Base-by-base conservation (phyloP, 1,140 invertebrate genomes). In the Tyrophagus putrescentiae region DNA sequence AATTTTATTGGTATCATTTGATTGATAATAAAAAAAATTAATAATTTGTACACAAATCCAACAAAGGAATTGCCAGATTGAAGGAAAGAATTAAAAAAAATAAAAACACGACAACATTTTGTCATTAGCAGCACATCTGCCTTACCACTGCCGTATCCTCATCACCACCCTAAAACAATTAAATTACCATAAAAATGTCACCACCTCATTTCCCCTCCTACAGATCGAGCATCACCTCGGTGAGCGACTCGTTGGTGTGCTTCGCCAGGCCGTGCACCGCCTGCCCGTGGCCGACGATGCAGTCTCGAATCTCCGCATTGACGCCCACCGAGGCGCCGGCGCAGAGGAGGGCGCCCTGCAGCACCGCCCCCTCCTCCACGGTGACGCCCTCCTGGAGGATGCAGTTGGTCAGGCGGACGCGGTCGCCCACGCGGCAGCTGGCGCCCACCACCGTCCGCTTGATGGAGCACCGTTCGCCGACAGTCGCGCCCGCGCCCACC, bases 301-400 rank as follows among this genome's bases (percentile, higher is more conserved):
- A 86, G 64, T 84, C 79, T 68, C 80, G 85, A 1, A 88, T 69
- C 64, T 81, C 77, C 50, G 77, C 79, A 25, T 77, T 79, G 60
- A 75, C 76, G 64, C 80, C 78, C 3, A 87, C 77, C 1, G 73
- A 67, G 29, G 78, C 81, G 52, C 78, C 76, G 66, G 81, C 77
- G 66, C 82, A 80, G 32, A 88, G 72, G 41, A 88, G 82, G 67
- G 81, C 83, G 65, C 84, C 84, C 53, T 80, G 77, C 59, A 87
- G 75, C 56, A 77, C 75, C 65, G 79, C 84, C 52, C 81, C 82
- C 75, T 89, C 82, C 66, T 82, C 82, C 64, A 95, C 80, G 21
- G 73, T 79, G 0, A 89, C 87, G 76, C 85, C 81, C 70, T 84
- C 83, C 85, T 93, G 88, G 44, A 95, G 72, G 62, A 92, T 76